Conservation (phyloP, 2,888 invertebrate genomes). For the Galeopsomyia nigrocyanea region DNA sequence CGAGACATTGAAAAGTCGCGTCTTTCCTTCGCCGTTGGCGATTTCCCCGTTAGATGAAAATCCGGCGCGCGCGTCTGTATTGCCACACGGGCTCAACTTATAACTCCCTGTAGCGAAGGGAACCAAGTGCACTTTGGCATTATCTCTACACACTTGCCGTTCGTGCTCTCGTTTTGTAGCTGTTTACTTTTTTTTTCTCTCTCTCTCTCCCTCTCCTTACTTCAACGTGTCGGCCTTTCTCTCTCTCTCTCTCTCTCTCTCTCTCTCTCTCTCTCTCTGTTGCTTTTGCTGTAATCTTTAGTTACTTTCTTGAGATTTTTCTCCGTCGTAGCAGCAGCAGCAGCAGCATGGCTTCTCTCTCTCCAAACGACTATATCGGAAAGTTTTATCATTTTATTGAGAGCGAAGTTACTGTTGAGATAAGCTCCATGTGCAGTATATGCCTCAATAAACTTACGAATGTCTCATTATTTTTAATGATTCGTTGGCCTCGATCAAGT, state of each 20-base stretch:
- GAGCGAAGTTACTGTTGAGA: too few species aligned
- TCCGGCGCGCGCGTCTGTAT: conserved; percentile 12
- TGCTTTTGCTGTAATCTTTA: conserved; percentile 15
- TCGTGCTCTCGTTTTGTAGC: background rate
- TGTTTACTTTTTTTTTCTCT: background rate
- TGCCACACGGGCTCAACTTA: conserved; percentile 16
- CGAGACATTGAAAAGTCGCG: conserved; percentile 16
- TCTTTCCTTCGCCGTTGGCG: background rate
- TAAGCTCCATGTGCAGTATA: too few species aligned
- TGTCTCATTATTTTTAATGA: too few species aligned
- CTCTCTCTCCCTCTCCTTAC: background rate
- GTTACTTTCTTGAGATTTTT: conserved; percentile 1
- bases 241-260: background rate
- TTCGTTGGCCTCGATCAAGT: too few species aligned
- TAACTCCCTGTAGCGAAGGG: conserved; percentile 28
- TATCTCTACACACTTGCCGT: conserved; percentile 20
- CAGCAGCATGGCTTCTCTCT: too few species aligned
- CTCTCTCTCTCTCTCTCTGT: background rate
- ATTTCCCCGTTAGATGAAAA: conserved; percentile 18
- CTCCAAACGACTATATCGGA: too few species aligned
- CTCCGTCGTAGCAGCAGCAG: background rate
- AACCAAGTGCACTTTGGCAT: background rate
- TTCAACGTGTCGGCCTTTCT: background rate
- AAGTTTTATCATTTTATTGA: too few species aligned
- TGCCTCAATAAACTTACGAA: too few species aligned